Evolutionary conservation across 2,113 vertebrate species (phyloP), one percentile per base, ranked within the genome.

Genomic region (Todiramphus saurophagus): DNA sequence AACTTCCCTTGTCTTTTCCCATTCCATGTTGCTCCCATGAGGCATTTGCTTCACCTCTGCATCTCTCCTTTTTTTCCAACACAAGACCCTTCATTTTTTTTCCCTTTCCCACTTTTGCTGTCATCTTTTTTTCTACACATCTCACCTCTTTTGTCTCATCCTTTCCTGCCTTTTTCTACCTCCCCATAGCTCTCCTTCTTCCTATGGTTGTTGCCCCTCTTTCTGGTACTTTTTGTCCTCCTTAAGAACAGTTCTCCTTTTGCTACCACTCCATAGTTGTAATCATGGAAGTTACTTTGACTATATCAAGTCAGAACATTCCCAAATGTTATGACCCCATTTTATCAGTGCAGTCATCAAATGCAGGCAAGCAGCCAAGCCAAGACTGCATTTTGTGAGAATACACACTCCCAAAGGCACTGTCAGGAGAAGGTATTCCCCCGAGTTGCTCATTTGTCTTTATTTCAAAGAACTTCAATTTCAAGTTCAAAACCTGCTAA

Each of bases 201-300:
- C 41, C 24, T 14, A 11, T n/a, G n/a, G n/a, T 48, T 83, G 24
- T 30, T 53, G 4, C 44, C 18, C 5, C 7, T 64, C 33, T 27
- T 64, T 30, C 10, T 24, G 6, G 2, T 27, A 20, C 13, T 35
- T 90, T 70, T 53, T 41, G 5, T 44, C 7, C 28, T 69, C 27
- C 46, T 64, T 43, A 75, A 50, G 14, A 81, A 48, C 14, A 46
- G 3, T n/a, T 66, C 87, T 85, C 30, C 16, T 85, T 69, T 41
- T 41, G 10, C 11, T 41, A 11, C 9, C 1, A 0, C 9, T 59
- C 20, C 3, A 0, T 13, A 41, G 14, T 12, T 63, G 10, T 25
- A 59, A 30, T 27, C n/a, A 43, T 81, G 59, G 56, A 83, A 87
- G 41, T 30, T 7, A n/a, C 23, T 63, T 73, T 33, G 60, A 41